Evolutionary conservation across 1,140 invertebrate species (phyloP).

Genomic region (Brachionus asplanchnoidis): DNA sequence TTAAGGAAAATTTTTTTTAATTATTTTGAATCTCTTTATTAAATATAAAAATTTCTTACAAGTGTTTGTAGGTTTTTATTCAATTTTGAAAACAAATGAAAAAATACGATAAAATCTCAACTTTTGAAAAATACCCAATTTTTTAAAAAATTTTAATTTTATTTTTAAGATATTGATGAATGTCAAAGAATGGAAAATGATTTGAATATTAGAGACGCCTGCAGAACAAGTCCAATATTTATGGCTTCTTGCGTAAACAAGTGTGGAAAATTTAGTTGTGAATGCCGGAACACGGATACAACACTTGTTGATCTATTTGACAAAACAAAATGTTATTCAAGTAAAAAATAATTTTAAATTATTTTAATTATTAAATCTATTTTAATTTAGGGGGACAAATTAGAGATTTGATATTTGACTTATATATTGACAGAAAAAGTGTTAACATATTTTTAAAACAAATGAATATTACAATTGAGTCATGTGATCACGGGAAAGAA

Average conservation of each 20-base stretch:
- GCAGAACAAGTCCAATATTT: neutral
- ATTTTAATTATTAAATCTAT: neutral
- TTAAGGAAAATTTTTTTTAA: too few relatives aligned
- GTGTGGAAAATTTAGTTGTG: slow-evolving; percentile 9
- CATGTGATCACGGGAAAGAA: neutral
- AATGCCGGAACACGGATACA: neutral
- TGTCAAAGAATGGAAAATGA: slow-evolving; percentile 18
- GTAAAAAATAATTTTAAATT: neutral
- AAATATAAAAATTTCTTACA: too few relatives aligned
- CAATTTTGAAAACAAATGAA: neutral
- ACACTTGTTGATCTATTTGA: slow-evolving; percentile 2
- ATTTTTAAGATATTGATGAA: slow-evolving; percentile 5
- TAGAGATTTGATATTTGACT: neutral
- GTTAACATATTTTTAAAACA: neutral
- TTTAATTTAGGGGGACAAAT: neutral
- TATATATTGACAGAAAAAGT: neutral
- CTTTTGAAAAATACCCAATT: too few relatives aligned
- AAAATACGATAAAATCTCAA: neutral
- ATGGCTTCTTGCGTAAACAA: slow-evolving; percentile 23
- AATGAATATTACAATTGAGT: neutral
- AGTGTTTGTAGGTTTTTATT: neutral
- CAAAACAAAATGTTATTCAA: neutral
- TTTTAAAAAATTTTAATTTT: too few relatives aligned
- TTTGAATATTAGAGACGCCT: neutral
- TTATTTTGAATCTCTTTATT: too few relatives aligned